These are phyloP conservation scores for Nothocercus nigrocapillus DNA, from an alignment of 2,113 vertebrate species.

Conservation along the genomic window DNA sequence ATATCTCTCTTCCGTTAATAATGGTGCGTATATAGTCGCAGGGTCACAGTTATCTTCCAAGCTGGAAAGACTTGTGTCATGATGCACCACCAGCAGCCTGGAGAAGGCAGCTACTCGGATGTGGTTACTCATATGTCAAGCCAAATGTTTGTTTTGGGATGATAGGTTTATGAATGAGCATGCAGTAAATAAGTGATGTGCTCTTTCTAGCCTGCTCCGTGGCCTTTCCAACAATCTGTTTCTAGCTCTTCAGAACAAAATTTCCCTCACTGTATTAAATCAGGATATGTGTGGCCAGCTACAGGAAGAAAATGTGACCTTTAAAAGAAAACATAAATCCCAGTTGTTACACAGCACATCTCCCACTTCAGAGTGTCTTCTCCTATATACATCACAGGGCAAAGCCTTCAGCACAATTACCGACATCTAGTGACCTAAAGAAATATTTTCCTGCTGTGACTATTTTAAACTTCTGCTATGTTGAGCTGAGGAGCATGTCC, in stretches of 20 bases:
- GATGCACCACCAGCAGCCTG: neutral
- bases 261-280: neutral
- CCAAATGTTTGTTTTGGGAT: neutral
- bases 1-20: neutral
- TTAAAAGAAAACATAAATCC: neutral
- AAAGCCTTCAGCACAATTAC: neutral
- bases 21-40: neutral
- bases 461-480: neutral
- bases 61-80: neutral
- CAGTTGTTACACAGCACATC: neutral
- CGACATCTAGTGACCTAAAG: neutral
- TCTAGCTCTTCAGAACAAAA: neutral
- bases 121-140: neutral
- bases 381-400: neutral
- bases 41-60: neutral
- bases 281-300: neutral
- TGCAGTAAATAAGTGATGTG: neutral
- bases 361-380: neutral
- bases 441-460: neutral
- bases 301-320: neutral
- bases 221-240: neutral
- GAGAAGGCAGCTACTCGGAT: neutral
- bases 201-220: neutral
- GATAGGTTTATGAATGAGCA: neutral
- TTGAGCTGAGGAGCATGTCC: no score